phyloP scores from a whole-genome alignment of 53 echinoderm and acorn worm genomes.

The Echinometra lucunter region DNA sequence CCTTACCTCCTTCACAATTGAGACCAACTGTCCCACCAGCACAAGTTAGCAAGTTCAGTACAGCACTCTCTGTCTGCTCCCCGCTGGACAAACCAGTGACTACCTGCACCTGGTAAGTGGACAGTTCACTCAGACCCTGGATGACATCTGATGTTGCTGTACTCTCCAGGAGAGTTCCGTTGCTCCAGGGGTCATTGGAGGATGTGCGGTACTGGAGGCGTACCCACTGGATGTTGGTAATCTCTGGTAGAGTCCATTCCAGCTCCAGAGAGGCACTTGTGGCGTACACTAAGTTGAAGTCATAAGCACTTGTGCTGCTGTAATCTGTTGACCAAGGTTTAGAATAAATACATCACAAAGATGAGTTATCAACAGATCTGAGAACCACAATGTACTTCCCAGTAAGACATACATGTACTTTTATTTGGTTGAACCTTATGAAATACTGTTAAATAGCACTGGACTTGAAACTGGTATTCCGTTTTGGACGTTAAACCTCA shows the following conservation, averaged over 20 bases:
- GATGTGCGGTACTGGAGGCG: conserved; percentile 36
- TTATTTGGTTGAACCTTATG: background rate
- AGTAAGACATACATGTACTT: background rate
- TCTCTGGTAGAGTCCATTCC: conserved; percentile 6
- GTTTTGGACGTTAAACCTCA: background rate
- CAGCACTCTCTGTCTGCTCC: conserved; percentile 18
- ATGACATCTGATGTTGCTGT: conserved; percentile 18
- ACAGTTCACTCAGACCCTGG: conserved; percentile 46
- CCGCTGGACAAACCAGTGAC: conserved; percentile 6
- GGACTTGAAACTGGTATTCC: too few relatives aligned
- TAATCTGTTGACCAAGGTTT: background rate
- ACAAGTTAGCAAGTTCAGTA: conserved; percentile 50
- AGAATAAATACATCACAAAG: background rate
- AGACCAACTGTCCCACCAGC: conserved; percentile 54
- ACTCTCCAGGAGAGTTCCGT: conserved; percentile 39
- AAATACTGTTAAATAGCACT: background rate
- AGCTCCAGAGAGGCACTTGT: conserved; percentile 59
- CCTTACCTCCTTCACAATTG: conserved; percentile 59
- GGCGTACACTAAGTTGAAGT: conserved; percentile 55
- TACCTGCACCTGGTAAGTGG: conserved; percentile 48
- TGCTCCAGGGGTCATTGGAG: conserved; percentile 20
- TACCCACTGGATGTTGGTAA: conserved; percentile 5
- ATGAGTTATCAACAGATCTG: background rate
- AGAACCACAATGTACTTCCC: background rate
- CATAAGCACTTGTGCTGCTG: conserved; percentile 52